Evolutionary conservation across 2,888 invertebrate species (phyloP), one percentile per base, ranked within the genome.

Genomic region (Tholera decimalis): DNA sequence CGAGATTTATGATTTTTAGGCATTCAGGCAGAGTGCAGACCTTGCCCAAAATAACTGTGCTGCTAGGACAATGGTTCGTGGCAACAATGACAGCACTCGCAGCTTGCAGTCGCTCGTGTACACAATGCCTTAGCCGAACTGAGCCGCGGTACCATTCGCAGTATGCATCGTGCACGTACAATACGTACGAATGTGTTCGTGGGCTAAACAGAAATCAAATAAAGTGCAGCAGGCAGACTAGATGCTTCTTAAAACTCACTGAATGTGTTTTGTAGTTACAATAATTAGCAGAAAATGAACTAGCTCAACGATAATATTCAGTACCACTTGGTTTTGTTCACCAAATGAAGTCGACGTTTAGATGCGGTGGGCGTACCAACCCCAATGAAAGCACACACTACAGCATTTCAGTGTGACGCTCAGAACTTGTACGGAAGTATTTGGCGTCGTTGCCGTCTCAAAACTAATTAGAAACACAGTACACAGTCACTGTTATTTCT

Each of bases 51-150:
- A 74, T 81, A 56, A 66, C 57, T 39, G 54, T 44, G 56, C 60
- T 51, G 49, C 53, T 30, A 49, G 66, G 53, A 80, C 82, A 80
- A 80, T 71, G 60, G 77, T 43, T 7, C 20, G 37, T 46, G 28
- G 57, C 62, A 80, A 82, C 82, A 80, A 80, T 74, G 73, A 68
- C 68, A 54, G 70, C 28, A n/a, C n/a, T 22, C 43, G 50, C 30
- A 57, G 51, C 55, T 47, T 22, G 56, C 56, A 35, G 53, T 44
- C 51, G 28, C 37, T 56, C 65, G 62, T 50, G 43, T 35, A 39
- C 49, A 74, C 75, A 79, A 74, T 74, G 51, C 74, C 39, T 46
- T 47, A 70, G 50, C 55, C 56, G 46, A 54, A 50, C 50, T 58
- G 64, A 59, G 46, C 43, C 24, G 26, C 18, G 37, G 43, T 41